Conservation (phyloP, 2,888 invertebrate genomes). For the Hoplodrina ambigua region DNA sequence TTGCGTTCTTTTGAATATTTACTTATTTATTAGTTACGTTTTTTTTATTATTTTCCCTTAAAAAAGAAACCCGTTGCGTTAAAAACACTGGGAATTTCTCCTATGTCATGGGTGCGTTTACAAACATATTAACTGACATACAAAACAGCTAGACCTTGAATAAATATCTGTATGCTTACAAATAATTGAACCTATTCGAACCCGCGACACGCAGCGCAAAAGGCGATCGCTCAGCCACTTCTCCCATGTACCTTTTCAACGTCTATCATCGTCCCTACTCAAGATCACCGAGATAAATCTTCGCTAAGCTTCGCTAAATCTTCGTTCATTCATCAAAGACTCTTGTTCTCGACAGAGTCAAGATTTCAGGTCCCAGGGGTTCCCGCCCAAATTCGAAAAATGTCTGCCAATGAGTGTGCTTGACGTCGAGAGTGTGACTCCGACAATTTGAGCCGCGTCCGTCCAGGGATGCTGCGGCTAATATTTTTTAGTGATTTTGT, state of each 20-base stretch:
- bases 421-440: slow-evolving; percentile 12
- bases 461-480: slow-evolving; percentile 6
- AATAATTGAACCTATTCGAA: no score
- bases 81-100: no score
- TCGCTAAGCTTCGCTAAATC: slow-evolving; percentile 26
- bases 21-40: no score
- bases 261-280: background rate
- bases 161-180: no score
- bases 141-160: background rate
- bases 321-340: slow-evolving; percentile 51
- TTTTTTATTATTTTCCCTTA: no score
- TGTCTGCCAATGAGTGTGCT: slow-evolving; percentile 45
- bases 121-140: no score
- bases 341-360: slow-evolving; percentile 60
- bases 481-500: slow-evolving; percentile 21
- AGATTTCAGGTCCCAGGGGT: slow-evolving; percentile 43
- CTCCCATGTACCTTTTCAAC: background rate
- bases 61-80: no score
- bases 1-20: no score
- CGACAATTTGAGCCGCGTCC: background rate
- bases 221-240: background rate
- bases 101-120: no score
- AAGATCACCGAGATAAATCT: slow-evolving; percentile 16
- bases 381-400: slow-evolving; percentile 47
- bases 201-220: no score